Evolutionary conservation across 2,888 invertebrate species (phyloP).

Genomic region (Agonum fuliginosum): DNA sequence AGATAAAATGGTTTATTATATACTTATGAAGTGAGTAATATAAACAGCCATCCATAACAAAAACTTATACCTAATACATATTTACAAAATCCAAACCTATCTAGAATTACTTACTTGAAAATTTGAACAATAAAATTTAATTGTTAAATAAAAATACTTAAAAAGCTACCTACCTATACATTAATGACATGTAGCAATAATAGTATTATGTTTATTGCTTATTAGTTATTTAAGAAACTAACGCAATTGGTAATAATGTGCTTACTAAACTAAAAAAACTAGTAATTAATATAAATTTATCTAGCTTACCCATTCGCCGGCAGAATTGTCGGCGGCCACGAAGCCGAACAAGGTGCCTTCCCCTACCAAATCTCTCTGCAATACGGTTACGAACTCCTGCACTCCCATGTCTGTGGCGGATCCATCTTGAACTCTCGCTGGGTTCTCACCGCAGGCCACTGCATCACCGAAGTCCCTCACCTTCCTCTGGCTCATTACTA

Average conservation of each 20-base stretch:
- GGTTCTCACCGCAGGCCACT: conserved; percentile 72
- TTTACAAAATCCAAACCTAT: no score
- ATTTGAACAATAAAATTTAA: not conserved
- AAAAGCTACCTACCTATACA: no score
- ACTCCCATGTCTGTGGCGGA: conserved; percentile 71
- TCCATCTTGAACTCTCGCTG: conserved; percentile 68
- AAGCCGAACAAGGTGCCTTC: conserved; percentile 66
- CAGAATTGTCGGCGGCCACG: conserved; percentile 21
- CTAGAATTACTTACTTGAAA: not conserved
- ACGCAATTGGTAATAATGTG: no score
- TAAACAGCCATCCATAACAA: no score
- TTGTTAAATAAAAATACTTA: not conserved
- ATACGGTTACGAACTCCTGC: conserved; percentile 67
- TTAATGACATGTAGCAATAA: no score
- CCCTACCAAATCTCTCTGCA: conserved; percentile 70
- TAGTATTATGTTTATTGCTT: no score
- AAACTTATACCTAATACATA: no score
- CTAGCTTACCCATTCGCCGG: not conserved
- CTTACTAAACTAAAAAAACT: not conserved
- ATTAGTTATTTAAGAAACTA: no score
- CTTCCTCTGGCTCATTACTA: conserved; percentile 66
- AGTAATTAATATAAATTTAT: not conserved
- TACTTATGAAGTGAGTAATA: no score
- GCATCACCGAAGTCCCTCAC: conserved; percentile 67
- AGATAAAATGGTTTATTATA: no score